Evolutionary conservation across 53 echinoderm and acorn worm species (phyloP).

Genomic region (Paracentrotus lividus): DNA sequence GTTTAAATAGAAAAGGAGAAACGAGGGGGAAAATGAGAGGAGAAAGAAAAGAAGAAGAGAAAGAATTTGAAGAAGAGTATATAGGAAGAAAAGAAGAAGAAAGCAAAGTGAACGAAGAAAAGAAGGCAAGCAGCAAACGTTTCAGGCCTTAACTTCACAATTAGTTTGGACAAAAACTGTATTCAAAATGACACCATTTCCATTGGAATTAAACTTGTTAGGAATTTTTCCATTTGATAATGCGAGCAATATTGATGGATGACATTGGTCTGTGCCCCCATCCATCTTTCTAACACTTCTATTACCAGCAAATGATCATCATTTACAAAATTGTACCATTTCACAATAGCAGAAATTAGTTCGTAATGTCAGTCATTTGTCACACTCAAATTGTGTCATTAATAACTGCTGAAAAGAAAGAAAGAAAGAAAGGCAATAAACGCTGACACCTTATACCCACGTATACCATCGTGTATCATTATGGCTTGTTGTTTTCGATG

Average conservation of each 20-base stretch:
- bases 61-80: no score
- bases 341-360: slow-evolving; percentile 24
- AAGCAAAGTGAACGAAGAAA: no score
- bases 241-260: slow-evolving; percentile 7
- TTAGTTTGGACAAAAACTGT: no score
- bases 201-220: background rate
- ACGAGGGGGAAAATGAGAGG: no score
- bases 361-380: slow-evolving; percentile 35
- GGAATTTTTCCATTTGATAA: background rate
- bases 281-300: slow-evolving; percentile 34
- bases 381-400: slow-evolving; percentile 7
- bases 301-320: slow-evolving; percentile 5
- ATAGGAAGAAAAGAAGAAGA: no score
- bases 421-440: background rate
- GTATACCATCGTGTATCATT: background rate
- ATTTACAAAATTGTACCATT: slow-evolving; percentile 21
- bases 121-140: no score
- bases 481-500: slow-evolving; percentile 20
- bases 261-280: background rate
- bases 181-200: background rate
- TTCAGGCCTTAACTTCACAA: no score
- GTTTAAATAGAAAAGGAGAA: no score
- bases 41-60: no score
- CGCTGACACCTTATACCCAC: background rate
- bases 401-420: background rate